Evolutionary conservation across 2,888 invertebrate species (phyloP), one percentile per base, ranked within the genome.

Genomic region (Cosmia pyralina): DNA sequence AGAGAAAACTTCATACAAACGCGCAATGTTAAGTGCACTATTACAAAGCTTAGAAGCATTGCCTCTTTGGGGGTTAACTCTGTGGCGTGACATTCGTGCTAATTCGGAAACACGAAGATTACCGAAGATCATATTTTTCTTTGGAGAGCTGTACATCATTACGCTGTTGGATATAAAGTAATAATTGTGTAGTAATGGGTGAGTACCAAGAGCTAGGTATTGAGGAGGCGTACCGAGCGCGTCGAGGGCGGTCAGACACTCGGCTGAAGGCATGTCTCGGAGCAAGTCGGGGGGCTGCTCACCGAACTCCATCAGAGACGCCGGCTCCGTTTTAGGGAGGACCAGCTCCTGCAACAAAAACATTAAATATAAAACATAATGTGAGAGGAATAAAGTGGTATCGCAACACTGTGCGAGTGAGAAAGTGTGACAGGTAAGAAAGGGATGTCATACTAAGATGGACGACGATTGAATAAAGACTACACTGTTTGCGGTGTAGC

Each of bases 271-370:
- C 91, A 94, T 93, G 77, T 93, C 95, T 0, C 94, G 87, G 7
- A 95, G 89, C 10, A 95, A 78, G 85, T 95, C 95, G 0, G 94
- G 94, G 0, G 92, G 92, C 2, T 87, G 91, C 15, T 92, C 92
- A 0, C 92, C 90, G 41, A 94, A 80, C 86, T 95, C 95, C 95
- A 95, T 94, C 17, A 93, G 86, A 0, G 93, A 90, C 0, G 90
- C 77, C 0, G 95, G 95, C 81, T 96, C 96, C 1, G 91, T 82
- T 77, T 95, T 95, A 0, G 94, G 95, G 0, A 93, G 82, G 4
- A 94, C 87, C 77, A 93, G 89, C 88, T 95, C 95, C 95, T 96
- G 89, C 15, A 22, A 53, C n/a, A 11, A 1, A 52, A 4, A 52
- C 2, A 10, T 10, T 52, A 10, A n/a, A 52, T n/a, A 52, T n/a